Conservation (phyloP, 2,113 vertebrate genomes). For the Cebidichthys violaceus region DNA sequence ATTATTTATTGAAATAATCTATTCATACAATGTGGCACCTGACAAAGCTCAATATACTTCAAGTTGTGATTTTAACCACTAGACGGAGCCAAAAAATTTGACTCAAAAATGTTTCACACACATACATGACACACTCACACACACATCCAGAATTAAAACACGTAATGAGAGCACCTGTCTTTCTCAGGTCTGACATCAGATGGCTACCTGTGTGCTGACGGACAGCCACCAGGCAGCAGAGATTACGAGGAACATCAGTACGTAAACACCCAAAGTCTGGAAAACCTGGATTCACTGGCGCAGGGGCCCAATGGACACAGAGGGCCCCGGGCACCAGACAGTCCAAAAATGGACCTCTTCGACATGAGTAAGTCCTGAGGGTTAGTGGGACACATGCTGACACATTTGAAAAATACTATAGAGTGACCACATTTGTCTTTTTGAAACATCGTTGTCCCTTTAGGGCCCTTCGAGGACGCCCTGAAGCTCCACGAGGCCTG, state of each 20-base stretch:
- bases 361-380: conserved; percentile 91
- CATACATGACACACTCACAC: neutral
- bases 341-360: conserved; percentile 95
- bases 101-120: neutral
- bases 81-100: conserved; percentile 5
- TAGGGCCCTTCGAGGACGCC: conserved; percentile 96
- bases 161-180: neutral
- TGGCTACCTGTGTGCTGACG: conserved; percentile 91
- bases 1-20: neutral
- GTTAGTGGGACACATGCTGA: neutral
- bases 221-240: conserved; percentile 80
- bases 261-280: conserved; percentile 93
- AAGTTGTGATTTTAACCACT: conserved; percentile 15
- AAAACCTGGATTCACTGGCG: conserved; percentile 75
- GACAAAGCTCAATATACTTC: neutral
- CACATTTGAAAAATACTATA: neutral
- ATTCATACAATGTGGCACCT: too few species aligned
- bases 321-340: conserved; percentile 76
- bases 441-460: neutral
- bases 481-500: conserved; percentile 90
- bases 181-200: conserved; percentile 82
- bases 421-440: neutral
- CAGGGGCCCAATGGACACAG: conserved; percentile 47
- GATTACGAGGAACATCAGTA: conserved; percentile 97
- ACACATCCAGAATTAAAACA: neutral